Base-by-base conservation (phyloP, 1,140 invertebrate species). In the Gyrodactylus bullatarudis region DNA sequence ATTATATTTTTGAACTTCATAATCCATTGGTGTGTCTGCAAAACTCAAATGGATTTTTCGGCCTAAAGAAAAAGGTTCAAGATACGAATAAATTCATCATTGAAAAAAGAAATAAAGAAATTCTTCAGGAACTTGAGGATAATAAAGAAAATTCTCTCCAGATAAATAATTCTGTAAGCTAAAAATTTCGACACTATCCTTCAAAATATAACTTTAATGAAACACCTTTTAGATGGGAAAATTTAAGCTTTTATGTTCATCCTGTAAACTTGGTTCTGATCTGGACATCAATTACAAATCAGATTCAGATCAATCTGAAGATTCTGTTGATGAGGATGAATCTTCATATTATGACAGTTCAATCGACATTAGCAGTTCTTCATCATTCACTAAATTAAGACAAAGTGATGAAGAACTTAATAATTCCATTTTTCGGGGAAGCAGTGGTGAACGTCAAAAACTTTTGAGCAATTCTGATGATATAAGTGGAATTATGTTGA, bases 1-100 rank as follows among this genome's bases (percentile, higher is more conserved):
- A 89, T 78, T 81, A 92, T n/a, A 86, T 95, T 25, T 91, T 92
- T 79, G 87, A 91, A 75, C 89, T 88, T 24, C 34, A 54, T 54
- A 54, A 54, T 54, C n/a, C 34, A n/a, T 16, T 54, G 34, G n/a
- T 54, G 8, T 54, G 34, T n/a, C 34, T 54, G n/a, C 34, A 8
- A 54, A 54, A 54, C 34, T 54, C 34, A 8, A 54, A 54, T n/a
- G 34, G 34, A 54, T 54, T 54, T n/a, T n/a, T 16, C 34, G n/a
- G 34, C 34, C 8, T 54, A n/a, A 54, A 54, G n/a, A n/a, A 54
- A n/a, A 54, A 54, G 8, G 34, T 54, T n/a, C n/a, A 16, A 8
- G n/a, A 54, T n/a, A 8, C n/a, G 8, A 16, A 54, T 54, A n/a
- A 54, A 54, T 54, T 16, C n/a, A 8, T 54, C 8, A 54, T 54